Evolutionary conservation across 2,113 vertebrate species (phyloP), one percentile per base, ranked within the genome.

Genomic region (Atlantisia rogersi): DNA sequence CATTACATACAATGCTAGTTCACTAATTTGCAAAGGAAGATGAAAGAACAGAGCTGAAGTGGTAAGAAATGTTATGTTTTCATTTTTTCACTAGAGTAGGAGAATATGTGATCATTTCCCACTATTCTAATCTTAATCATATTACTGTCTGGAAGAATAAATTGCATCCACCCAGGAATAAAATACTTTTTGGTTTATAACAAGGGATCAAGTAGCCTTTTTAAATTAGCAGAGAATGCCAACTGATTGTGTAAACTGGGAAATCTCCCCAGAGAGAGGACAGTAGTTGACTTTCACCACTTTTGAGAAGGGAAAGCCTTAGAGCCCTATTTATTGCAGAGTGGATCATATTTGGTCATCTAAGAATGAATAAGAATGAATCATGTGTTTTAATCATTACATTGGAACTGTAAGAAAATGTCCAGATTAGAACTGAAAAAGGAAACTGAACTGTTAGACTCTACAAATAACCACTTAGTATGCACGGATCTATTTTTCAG

Each of bases 21-120:
- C 75, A 93, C 29, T 76, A 87, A 82, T 94, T 92, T 92, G 32
- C 32, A 89, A 80, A 93, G 14, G 14, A 74, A 60, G 53, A 19
- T 64, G 65, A 89, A 65, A 97, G 6, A 26, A 80, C 12, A 75
- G 53, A 90, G 46, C 5, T 74, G 15, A 46, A 69, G 5, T 71
- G 84, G 75, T 46, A 91, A 86, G n/a, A 73, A 92, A 58, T 52
- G 21, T 80, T 78, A 46, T 21, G 22, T 64, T 82, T 96, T 86
- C 55, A 55, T 29, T 76, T 84, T 59, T 25, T 52, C 59, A 68
- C 25, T 78, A 59, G 13, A 82, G 13, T 32, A 67, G 19, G 29
- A 82, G 26, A 89, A 74, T 20, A 76, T 21, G 6, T 8, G 8
- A 46, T 39, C 0, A 19, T 69, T 88, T 87, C 50, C 40, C 11